Conservation (phyloP, 2,888 invertebrate species). For the Drosophila subsilvestris region DNA sequence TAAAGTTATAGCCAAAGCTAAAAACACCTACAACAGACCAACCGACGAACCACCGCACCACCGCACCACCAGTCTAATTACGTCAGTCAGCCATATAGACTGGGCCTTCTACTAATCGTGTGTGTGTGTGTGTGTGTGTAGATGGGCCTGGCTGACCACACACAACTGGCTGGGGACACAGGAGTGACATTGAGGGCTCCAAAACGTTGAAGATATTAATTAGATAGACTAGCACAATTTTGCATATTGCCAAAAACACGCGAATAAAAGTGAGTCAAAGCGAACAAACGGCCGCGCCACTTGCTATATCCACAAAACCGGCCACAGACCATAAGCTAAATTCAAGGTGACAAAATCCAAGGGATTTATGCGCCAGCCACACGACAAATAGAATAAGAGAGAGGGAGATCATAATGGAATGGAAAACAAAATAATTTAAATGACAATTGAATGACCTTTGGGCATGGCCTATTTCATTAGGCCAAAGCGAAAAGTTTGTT, state of each 20-base stretch:
- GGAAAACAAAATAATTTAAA: slow-evolving; percentile 42
- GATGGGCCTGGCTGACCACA: slow-evolving; percentile 49
- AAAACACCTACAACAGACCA: slow-evolving; percentile 44
- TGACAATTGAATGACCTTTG: slow-evolving; percentile 66
- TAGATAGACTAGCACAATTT: slow-evolving; percentile 55
- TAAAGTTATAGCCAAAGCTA: slow-evolving; percentile 25
- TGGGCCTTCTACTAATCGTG: slow-evolving; percentile 15
- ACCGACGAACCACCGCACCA: background rate
- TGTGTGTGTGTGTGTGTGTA: slow-evolving; percentile 28
- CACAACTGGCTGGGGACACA: slow-evolving; percentile 1
- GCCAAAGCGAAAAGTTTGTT: slow-evolving; percentile 31
- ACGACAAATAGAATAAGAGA: slow-evolving; percentile 46
- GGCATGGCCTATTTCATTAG: slow-evolving; percentile 52
- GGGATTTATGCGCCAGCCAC: slow-evolving; percentile 60
- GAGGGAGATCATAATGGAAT: slow-evolving; percentile 15
- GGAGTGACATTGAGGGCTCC: slow-evolving; percentile 64
- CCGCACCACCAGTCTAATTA: slow-evolving; percentile 63
- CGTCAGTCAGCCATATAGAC: slow-evolving; percentile 61
- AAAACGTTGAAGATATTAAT: slow-evolving; percentile 63
- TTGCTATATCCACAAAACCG: slow-evolving; percentile 37
- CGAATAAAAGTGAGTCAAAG: slow-evolving; percentile 42
- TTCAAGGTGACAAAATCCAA: slow-evolving; percentile 54
- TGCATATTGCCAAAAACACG: slow-evolving; percentile 70
- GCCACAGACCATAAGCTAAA: slow-evolving; percentile 26
- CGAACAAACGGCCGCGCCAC: slow-evolving; percentile 35